phyloP scores from a whole-genome alignment of 2,797 vertebrate genomes.

The Acipenser transmontanus region DNA sequence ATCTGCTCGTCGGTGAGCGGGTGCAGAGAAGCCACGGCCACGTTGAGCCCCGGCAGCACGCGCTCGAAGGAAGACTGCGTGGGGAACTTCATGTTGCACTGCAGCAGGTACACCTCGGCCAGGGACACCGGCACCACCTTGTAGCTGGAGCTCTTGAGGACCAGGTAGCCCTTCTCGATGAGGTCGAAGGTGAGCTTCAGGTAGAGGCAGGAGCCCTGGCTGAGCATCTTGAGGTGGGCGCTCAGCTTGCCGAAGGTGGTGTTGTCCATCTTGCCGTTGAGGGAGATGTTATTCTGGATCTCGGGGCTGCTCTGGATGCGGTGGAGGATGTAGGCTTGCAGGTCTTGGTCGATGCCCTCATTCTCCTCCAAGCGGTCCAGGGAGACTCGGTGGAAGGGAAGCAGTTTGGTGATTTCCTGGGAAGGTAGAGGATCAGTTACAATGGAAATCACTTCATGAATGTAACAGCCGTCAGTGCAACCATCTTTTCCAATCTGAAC shows the following conservation, averaged over 20 bases:
- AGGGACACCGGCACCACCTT: no score
- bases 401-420: conserved; percentile 90
- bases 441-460: no score
- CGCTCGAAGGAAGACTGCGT: no score
- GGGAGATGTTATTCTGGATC: conserved; percentile 98
- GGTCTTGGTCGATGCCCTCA: conserved; percentile 94
- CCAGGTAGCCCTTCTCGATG: no score
- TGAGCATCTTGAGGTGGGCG: conserved; percentile 91
- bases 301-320: conserved; percentile 95
- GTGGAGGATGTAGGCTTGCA: conserved; percentile 95
- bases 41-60: no score
- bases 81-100: no score
- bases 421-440: neutral
- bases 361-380: conserved; percentile 94
- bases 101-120: no score
- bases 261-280: conserved; percentile 98
- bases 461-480: no score
- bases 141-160: no score
- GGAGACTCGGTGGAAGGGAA: conserved; percentile 94
- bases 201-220: conserved; percentile 93
- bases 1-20: no score
- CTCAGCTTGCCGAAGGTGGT: conserved; percentile 95
- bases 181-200: conserved; percentile 98
- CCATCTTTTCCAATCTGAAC: no score
- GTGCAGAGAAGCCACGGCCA: no score